Conservation (phyloP, 2,113 vertebrate genomes). For the Dryoscopus gambensis region DNA sequence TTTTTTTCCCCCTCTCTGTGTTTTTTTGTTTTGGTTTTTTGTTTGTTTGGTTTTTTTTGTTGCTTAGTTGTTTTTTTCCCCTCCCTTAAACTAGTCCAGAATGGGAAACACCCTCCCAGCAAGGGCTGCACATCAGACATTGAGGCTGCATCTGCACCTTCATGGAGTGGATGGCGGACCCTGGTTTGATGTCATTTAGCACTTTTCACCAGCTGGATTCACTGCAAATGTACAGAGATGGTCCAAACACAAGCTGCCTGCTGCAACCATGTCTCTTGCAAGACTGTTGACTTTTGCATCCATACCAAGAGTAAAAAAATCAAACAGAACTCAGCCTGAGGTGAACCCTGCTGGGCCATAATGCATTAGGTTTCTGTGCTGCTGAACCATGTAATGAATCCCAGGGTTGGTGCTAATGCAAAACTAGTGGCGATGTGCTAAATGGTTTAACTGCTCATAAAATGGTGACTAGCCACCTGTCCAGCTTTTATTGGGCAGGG, state of each 20-base stretch:
- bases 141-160: not conserved
- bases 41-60: not conserved
- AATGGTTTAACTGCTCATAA: constrained; percentile 50
- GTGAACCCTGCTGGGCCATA: constrained; percentile 12
- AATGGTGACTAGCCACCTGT: constrained; percentile 12
- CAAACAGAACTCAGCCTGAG: not conserved
- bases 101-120: not conserved
- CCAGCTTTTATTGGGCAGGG: not conserved
- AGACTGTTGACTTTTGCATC: not conserved
- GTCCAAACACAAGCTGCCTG: not conserved
- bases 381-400: constrained; percentile 39
- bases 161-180: not conserved
- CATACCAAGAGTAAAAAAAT: not conserved
- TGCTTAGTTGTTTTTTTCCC: not conserved
- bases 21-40: too few relatives aligned
- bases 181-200: not conserved
- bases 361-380: not conserved
- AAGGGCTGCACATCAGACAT: not conserved
- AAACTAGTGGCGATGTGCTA: constrained; percentile 38
- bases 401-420: constrained; percentile 34
- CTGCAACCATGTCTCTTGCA: not conserved
- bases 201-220: not conserved
- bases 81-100: not conserved
- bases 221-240: not conserved
- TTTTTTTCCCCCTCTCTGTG: not conserved